Percentiles rank a stretch among this genome's conserved stretches.
phyloP scores from a whole-genome alignment of 2,888 invertebrate genomes.

The Pasiphila rectangulata region DNA sequence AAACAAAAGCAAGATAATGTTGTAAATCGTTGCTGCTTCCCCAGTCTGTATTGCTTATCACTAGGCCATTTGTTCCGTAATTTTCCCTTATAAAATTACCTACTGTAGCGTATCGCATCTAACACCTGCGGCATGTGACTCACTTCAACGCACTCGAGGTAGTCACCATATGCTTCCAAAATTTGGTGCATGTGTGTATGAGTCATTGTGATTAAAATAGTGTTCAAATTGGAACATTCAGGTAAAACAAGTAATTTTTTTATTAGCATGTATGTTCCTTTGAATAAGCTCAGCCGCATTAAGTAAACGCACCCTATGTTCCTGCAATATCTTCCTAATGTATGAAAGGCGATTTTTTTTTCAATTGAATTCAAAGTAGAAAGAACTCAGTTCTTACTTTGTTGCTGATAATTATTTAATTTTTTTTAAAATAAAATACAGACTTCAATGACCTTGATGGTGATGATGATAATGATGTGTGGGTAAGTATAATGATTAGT shows the following conservation, averaged over 20 bases:
- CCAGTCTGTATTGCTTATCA: not conserved
- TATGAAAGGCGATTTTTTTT: no score
- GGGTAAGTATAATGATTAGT: no score
- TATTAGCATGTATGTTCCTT: not conserved
- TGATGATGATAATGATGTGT: no score
- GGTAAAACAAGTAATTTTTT: slow-evolving; percentile 1
- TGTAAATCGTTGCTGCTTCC: not conserved
- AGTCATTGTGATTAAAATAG: slow-evolving; percentile 6
- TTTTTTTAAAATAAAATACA: no score
- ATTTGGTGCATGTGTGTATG: slow-evolving; percentile 12
- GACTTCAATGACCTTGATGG: no score
- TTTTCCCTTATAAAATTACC: slow-evolving; percentile 10
- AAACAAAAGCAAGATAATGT: not conserved
- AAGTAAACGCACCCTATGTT: no score
- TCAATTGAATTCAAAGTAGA: no score
- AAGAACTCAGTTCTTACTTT: no score
- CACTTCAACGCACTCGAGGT: slow-evolving; percentile 15
- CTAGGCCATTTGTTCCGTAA: slow-evolving; percentile 6
- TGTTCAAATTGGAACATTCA: slow-evolving; percentile 3
- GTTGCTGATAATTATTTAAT: no score
- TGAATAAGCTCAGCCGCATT: no score
- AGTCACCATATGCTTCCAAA: slow-evolving; percentile 21
- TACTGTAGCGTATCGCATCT: slow-evolving; percentile 8
- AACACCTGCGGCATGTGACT: slow-evolving; percentile 21
- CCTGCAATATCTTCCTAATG: no score